Base-by-base conservation (phyloP, 2,888 invertebrate genomes). In the Geophilus truncorum region DNA sequence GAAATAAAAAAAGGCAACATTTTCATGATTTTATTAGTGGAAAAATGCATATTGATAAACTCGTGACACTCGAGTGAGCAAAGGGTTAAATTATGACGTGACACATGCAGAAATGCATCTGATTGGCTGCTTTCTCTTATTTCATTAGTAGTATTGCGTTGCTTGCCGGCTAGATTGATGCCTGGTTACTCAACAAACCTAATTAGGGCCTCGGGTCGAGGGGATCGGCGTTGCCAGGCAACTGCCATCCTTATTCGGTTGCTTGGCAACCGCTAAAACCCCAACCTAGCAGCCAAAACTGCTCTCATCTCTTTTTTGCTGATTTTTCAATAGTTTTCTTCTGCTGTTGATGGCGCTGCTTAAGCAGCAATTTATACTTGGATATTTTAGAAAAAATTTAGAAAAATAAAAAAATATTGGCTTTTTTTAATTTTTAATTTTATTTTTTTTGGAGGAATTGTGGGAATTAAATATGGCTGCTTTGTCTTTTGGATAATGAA, bases 161-260 rank as follows among this genome's bases (percentile, higher is more conserved):
- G 70, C 70, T 70, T 70, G 70, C 70, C 10, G 12, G 25, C 28
- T 70, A 28, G 70, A 70, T 70, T 70, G 70, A 70, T 70, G 70
- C 70, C 70, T 70, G 28, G 70, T 70, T 70, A 25, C 70, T 70
- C 70, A 15, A 70, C 70, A 70, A 70, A 70, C 70, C 70, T 70
- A 70, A 70, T 70, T 70, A 70, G 70, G 70, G 28, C 70, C 70
- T 70, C 28, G 70, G 70, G 70, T 70, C 70, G 70, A 70, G 70
- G 70, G 70, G 70, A 70, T 70, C 70, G 70, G 12, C 15, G 70
- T 70, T 70, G 70, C 70, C 28, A 70, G 70, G 70, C 70, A 70
- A 70, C 70, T 15, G 25, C 70, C 70, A 70, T 70, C 70, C 25
- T 70, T 70, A 70, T 70, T 70, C 70, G 25, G 70, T 70, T 70